A percentile compares a stretch with the other conserved stretches of the same genome.
Conservation (phyloP, 1,140 invertebrate species). For the Oryctes rhinoceros region DNA sequence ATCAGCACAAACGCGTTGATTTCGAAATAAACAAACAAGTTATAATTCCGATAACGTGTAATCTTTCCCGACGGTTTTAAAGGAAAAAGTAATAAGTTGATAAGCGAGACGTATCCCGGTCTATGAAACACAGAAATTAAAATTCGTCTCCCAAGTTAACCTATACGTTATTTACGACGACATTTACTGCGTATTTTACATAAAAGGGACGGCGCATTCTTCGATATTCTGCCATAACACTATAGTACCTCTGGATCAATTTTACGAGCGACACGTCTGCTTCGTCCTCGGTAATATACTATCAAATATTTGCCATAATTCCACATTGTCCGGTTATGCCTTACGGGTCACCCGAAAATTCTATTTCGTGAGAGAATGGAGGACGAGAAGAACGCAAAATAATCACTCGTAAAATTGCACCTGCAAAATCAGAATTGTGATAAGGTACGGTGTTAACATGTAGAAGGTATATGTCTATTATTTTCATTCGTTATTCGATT, state of each 20-base stretch:
- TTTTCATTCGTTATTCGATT: no score
- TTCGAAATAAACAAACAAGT: not conserved
- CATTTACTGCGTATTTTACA: not conserved
- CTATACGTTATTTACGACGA: not conserved
- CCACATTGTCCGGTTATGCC: no score
- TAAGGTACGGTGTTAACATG: not conserved
- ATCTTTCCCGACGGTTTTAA: not conserved
- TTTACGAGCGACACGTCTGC: not conserved
- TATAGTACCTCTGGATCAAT: not conserved
- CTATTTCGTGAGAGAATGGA: not conserved
- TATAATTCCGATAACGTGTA: not conserved
- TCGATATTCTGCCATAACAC: not conserved
- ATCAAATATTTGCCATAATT: slow-evolving; percentile 8
- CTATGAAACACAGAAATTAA: not conserved
- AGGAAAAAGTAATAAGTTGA: not conserved
- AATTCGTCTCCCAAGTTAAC: not conserved
- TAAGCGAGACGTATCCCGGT: no score
- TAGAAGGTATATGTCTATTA: not conserved
- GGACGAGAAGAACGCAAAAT: not conserved
- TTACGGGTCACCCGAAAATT: not conserved
- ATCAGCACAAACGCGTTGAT: not conserved
- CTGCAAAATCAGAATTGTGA: not conserved
- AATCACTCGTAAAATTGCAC: not conserved
- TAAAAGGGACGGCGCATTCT: not conserved
- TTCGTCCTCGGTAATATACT: not conserved